Evolutionary conservation across 2,113 vertebrate species (phyloP).

Genomic region (Cavia porcellus): DNA sequence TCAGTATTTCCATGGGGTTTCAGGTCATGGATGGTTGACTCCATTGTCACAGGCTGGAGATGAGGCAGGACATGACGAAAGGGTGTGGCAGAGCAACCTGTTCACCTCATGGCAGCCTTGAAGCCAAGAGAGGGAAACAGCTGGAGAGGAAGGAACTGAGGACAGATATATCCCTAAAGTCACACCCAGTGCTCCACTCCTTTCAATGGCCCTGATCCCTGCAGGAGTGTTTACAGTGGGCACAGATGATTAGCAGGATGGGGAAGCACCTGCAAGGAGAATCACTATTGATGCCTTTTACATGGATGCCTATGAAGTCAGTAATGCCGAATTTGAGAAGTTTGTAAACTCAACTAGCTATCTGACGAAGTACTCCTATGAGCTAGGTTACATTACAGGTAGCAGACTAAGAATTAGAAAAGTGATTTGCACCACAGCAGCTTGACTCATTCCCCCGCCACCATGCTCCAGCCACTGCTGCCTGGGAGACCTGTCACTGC

Average conservation of each 20-base stretch:
- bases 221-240: conserved; percentile 96
- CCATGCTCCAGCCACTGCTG: too few species aligned
- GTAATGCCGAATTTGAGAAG: conserved; percentile 92
- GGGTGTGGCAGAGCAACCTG: not conserved
- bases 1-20: not conserved
- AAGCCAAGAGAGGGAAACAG: not conserved
- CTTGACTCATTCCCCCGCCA: too few species aligned
- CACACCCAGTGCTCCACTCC: not conserved
- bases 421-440: not conserved
- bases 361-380: conserved; percentile 87
- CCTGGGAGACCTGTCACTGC: too few species aligned
- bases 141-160: not conserved
- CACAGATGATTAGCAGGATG: conserved; percentile 94
- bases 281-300: conserved; percentile 91
- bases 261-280: conserved; percentile 94
- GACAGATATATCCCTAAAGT: not conserved
- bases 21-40: not conserved
- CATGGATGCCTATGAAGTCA: conserved; percentile 96
- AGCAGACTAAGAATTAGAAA: not conserved
- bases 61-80: not conserved
- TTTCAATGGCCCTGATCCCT: conserved; percentile 90
- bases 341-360: conserved; percentile 93
- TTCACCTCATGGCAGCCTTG: not conserved
- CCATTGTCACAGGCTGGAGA: not conserved
- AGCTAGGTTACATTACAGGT: not conserved